Evolutionary conservation across 2,797 vertebrate species (phyloP).

Genomic region (Dipus sagitta): DNA sequence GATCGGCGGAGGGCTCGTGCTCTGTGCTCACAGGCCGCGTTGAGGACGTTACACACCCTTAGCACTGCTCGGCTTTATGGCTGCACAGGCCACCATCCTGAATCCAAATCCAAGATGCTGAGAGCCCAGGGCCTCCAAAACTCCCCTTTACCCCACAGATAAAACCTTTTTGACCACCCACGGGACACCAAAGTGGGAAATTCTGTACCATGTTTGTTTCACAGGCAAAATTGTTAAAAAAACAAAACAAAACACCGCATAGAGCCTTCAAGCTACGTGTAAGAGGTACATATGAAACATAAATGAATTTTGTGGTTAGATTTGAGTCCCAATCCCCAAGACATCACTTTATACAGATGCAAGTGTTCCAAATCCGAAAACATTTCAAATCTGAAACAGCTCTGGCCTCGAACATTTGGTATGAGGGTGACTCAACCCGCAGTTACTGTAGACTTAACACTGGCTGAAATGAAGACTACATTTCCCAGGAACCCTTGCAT

Average conservation of each 20-base stretch:
- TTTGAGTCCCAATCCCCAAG: background rate
- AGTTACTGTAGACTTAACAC: background rate
- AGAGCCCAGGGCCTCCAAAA: background rate
- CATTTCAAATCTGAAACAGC: background rate
- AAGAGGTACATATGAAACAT: background rate
- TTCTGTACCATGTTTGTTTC: background rate
- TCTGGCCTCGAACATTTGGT: background rate
- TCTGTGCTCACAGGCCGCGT: background rate
- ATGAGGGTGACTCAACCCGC: background rate
- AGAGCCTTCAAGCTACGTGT: background rate
- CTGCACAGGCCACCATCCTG: background rate
- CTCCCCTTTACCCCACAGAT: too few species aligned
- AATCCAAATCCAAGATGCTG: too few species aligned
- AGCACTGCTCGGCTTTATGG: background rate
- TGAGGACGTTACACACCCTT: background rate
- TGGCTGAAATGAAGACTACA: background rate
- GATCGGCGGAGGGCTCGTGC: background rate
- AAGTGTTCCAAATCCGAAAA: background rate
- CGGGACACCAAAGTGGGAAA: background rate
- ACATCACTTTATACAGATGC: background rate
- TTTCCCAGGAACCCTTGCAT: constrained; percentile 50
- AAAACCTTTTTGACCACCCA: background rate
- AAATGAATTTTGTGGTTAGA: background rate
- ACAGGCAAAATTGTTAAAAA: background rate
- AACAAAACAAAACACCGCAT: background rate